A percentile compares a stretch with the other conserved stretches of the same genome.
phyloP scores from a whole-genome alignment of 2,888 invertebrate genomes.

The Tineola bisselliella region DNA sequence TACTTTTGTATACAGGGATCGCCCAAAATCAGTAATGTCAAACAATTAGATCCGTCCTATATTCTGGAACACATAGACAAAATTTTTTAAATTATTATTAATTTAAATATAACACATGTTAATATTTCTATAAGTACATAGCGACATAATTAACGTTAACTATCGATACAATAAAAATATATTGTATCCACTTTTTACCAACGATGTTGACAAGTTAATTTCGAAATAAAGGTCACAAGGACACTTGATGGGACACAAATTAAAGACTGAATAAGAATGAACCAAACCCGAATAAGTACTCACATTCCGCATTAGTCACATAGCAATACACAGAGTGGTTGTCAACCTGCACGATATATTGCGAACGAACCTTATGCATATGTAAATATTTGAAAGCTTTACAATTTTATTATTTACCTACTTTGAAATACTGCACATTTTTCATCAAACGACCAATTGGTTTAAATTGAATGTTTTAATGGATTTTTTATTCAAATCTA shows the following conservation, averaged over 20 bases:
- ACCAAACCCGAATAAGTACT: neutral
- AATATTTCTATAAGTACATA: too few species aligned
- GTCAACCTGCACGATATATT: constrained; percentile 12
- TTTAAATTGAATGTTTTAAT: neutral
- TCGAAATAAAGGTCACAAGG: neutral
- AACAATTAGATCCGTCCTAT: too few species aligned
- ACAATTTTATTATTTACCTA: constrained; percentile 12
- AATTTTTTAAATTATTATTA: too few species aligned
- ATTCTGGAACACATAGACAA: too few species aligned
- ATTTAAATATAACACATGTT: too few species aligned
- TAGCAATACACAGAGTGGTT: constrained; percentile 12
- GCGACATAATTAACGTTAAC: too few species aligned
- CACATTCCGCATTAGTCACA: constrained; percentile 2
- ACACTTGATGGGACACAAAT: neutral
- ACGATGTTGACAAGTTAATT: too few species aligned
- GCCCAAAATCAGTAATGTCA: too few species aligned
- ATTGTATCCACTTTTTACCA: too few species aligned
- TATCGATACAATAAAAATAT: too few species aligned
- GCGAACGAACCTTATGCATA: constrained; percentile 12
- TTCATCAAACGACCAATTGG: constrained; percentile 2
- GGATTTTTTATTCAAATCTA: too few species aligned
- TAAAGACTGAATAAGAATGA: neutral
- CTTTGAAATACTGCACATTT: constrained; percentile 6
- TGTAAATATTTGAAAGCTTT: constrained; percentile 13
- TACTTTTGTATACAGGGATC: too few species aligned